These are phyloP conservation scores for Panagrolaimus sp. DNA, from an alignment of 1,140 invertebrate species.

Conservation along the genomic window DNA sequence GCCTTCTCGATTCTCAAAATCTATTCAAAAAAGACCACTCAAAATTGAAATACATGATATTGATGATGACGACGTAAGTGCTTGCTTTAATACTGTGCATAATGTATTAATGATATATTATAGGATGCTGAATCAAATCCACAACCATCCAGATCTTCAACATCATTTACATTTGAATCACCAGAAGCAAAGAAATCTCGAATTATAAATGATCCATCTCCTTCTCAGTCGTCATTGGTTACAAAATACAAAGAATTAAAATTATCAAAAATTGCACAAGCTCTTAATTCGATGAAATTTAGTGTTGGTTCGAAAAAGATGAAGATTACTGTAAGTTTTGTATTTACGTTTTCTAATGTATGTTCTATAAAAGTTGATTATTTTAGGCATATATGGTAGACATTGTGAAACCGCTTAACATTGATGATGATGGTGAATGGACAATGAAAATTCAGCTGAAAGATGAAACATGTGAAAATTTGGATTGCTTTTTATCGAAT, in stretches of 20 bases:
- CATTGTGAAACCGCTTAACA: neutral
- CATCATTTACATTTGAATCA: too few species aligned
- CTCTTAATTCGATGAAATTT: neutral
- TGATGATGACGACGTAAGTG: too few species aligned
- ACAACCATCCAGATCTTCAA: too few species aligned
- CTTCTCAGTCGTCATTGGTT: neutral
- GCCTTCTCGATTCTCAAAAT: too few species aligned
- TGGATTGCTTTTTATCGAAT: conserved; percentile 2
- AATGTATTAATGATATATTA: too few species aligned
- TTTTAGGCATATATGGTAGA: neutral
- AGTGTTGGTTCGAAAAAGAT: neutral
- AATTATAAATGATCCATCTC: neutral
- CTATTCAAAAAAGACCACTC: too few species aligned
- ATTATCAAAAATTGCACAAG: neutral
- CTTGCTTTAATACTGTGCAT: too few species aligned
- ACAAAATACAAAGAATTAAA: neutral
- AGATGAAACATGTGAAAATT: neutral
- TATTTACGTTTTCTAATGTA: too few species aligned
- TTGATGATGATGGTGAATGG: conserved; percentile 2
- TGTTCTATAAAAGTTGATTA: neutral
- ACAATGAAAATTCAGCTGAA: neutral
- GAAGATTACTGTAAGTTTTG: neutral
- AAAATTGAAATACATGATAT: too few species aligned
- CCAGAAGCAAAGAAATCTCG: neutral
- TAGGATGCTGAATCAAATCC: too few species aligned